phyloP scores from a whole-genome alignment of 2,113 vertebrate genomes.

The Pelusios castaneus region DNA sequence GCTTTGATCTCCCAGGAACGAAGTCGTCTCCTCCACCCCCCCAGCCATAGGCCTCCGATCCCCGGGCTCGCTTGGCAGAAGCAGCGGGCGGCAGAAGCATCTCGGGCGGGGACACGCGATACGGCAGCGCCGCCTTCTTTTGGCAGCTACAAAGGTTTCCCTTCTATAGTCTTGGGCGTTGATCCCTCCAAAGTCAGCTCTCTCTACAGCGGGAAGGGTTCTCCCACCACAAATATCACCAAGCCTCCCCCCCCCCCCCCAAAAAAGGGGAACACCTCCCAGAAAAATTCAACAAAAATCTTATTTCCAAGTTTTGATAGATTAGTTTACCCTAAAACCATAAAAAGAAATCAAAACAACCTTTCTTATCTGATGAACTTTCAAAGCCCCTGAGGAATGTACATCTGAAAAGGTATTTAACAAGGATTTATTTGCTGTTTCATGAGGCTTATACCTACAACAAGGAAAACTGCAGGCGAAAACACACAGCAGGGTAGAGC shows the following conservation, averaged over 20 bases:
- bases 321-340: neutral
- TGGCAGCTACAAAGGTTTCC: neutral
- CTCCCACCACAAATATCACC: neutral
- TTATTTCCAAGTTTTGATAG: neutral
- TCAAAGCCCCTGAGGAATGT: neutral
- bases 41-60: conserved; percentile 72
- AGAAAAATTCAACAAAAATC: conserved; percentile 19
- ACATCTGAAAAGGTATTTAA: conserved; percentile 11
- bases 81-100: neutral
- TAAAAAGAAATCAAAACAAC: neutral
- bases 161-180: neutral
- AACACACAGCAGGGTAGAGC: neutral
- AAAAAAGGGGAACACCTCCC: neutral
- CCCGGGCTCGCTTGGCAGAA: conserved; percentile 74
- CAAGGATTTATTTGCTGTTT: conserved; percentile 18
- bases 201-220: neutral
- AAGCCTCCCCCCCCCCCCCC: neutral
- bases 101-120: conserved; percentile 22
- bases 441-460: conserved; percentile 22
- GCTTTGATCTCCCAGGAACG: neutral
- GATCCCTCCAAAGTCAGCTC: neutral
- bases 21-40: neutral
- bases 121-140: neutral
- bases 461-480: neutral
- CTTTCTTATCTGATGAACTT: conserved; percentile 36